phyloP scores from a whole-genome alignment of 2,888 invertebrate species.

The Therioaphis trifolii region DNA sequence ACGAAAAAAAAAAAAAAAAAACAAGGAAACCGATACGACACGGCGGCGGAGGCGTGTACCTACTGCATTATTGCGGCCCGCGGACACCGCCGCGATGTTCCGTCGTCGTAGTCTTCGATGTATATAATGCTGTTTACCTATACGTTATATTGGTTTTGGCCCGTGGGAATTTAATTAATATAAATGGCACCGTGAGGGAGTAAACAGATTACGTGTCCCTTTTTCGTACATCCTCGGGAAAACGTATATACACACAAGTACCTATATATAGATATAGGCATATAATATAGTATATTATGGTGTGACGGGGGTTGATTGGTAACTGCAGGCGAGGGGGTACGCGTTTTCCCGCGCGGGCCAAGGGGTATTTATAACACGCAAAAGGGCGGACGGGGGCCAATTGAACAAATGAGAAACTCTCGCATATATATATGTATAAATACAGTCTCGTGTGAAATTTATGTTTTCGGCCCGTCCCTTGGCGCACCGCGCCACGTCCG shows the following conservation, averaged over 20 bases:
- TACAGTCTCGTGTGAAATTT: slow-evolving; percentile 32
- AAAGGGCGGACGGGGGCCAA: slow-evolving; percentile 49
- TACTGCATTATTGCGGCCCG: too few relatives aligned
- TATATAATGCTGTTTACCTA: too few relatives aligned
- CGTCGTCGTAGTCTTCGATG: not conserved
- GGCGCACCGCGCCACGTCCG: not conserved
- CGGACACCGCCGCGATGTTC: not conserved
- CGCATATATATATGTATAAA: slow-evolving; percentile 30
- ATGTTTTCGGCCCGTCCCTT: slow-evolving; percentile 28
- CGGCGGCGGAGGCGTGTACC: too few relatives aligned
- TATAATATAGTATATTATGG: not conserved
- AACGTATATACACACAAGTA: not conserved
- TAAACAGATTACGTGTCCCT: slow-evolving; percentile 62
- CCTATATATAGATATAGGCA: not conserved
- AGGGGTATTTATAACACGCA: slow-evolving; percentile 56
- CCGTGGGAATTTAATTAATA: slow-evolving; percentile 61
- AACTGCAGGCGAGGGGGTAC: not conserved
- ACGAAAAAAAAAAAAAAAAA: too few relatives aligned
- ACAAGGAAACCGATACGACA: too few relatives aligned
- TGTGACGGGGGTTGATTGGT: slow-evolving; percentile 50
- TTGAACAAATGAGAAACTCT: slow-evolving; percentile 61
- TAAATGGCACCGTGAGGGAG: slow-evolving; percentile 50
- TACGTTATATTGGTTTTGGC: slow-evolving; percentile 53
- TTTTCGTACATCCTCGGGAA: slow-evolving; percentile 40
- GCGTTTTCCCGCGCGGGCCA: not conserved